Base-by-base conservation (phyloP, 1,140 invertebrate genomes). In the Drosophila pseudoananassae region DNA sequence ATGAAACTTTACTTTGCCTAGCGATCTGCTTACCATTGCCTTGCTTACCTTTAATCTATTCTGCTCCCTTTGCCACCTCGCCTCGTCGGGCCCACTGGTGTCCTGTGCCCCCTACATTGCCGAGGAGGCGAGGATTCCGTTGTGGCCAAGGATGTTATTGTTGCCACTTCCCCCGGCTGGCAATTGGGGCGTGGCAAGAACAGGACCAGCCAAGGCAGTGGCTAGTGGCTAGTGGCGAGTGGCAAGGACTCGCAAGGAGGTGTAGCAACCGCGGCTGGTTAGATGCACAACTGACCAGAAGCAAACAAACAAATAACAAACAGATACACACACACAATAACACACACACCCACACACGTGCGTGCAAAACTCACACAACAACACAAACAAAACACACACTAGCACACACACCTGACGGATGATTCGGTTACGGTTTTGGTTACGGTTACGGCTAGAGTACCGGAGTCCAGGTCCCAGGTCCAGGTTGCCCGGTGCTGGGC, bases 401-500 rank as follows among this genome's bases (percentile, higher is more conserved):
- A 10, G 4, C 31, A 70, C 49, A 53, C 46, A 45, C 56, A 66
- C 29, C 83, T 85, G 69, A 71, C 51, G 69, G 57, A 81, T 81
- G 82, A 84, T 77, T 87, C 74, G 82, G 81, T 77, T 74, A 74
- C 82, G 81, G 46, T 65, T 55, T 65, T 69, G 81, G 82, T 77
- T 77, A 85, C 76, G 78, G 80, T 85, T 84, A 45, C 79, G 78
- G 47, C 29, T 50, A 52, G 25, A 27, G 5, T 7, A 7, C 25
- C 6, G 25, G 25, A 27, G 25, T 5, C 25, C 6, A 7, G 25
- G n/a, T n/a, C n/a, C n/a, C n/a, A n/a, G n/a, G n/a, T n/a, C n/a
- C n/a, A n/a, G n/a, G n/a, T n/a, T n/a, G n/a, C n/a, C n/a, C n/a
- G n/a, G n/a, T n/a, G n/a, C n/a, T n/a, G n/a, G n/a, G n/a, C n/a